Evolutionary conservation across 2,113 vertebrate genomes (phyloP).

Genomic region (Calidris pugnax): DNA sequence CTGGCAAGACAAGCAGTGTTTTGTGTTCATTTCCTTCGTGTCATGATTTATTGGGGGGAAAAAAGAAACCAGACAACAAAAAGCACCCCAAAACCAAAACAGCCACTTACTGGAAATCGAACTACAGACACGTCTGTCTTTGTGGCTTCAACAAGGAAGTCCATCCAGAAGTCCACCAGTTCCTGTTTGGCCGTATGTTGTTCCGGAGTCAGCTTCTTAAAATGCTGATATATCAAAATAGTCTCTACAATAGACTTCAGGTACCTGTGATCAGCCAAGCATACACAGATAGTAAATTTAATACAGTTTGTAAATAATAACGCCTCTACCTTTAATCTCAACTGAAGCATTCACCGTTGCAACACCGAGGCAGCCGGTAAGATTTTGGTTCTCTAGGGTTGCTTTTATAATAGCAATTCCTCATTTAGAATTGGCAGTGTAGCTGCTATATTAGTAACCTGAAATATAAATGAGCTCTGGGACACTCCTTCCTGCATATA

Average conservation of each 20-base stretch:
- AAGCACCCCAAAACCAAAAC: background rate
- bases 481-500: background rate
- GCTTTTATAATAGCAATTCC: background rate
- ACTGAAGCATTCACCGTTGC: background rate
- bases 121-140: conserved; percentile 93
- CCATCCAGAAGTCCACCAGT: conserved; percentile 98
- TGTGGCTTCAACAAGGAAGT: conserved; percentile 95
- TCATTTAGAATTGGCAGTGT: background rate
- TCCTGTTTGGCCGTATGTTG: conserved; percentile 87
- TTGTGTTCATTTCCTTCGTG: background rate
- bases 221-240: conserved; percentile 94
- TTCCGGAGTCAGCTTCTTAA: conserved; percentile 87
- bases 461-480: background rate
- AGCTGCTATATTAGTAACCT: background rate
- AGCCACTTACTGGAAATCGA: conserved; percentile 91
- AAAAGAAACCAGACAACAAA: background rate
- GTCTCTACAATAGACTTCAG: conserved; percentile 93
- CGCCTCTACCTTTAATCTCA: background rate
- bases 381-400: background rate
- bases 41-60: background rate
- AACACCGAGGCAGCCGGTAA: background rate
- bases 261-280: conserved; percentile 82
- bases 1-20: background rate
- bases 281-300: background rate
- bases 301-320: background rate